These are phyloP conservation scores for Drosophila repletoides DNA, from an alignment of 1,140 invertebrate species.

Conservation along the genomic window DNA sequence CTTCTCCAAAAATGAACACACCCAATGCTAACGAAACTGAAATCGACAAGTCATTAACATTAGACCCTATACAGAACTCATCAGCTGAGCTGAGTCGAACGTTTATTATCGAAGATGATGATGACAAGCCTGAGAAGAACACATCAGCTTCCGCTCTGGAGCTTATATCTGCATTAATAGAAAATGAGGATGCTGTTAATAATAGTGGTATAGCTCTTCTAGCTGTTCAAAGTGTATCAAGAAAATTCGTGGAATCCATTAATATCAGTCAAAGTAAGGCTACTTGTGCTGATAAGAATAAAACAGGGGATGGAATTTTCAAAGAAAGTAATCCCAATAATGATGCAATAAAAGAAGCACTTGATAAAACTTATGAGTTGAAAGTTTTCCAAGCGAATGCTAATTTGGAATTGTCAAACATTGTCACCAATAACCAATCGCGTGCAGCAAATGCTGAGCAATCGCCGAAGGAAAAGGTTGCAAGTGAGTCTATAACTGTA, in stretches of 20 bases:
- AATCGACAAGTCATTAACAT: background rate
- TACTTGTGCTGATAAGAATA: too few species aligned
- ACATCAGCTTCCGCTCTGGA: background rate
- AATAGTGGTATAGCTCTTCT: background rate
- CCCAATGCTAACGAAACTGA: background rate
- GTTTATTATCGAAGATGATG: constrained; percentile 46
- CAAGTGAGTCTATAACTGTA: too few species aligned
- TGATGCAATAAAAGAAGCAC: too few species aligned
- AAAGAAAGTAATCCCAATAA: too few species aligned
- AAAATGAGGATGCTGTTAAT: background rate
- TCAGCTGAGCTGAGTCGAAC: constrained; percentile 48
- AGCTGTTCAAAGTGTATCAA: background rate
- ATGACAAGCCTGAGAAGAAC: background rate
- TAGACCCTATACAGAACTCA: background rate
- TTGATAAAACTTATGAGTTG: too few species aligned
- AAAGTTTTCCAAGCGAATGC: too few species aligned
- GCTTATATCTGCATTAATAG: background rate
- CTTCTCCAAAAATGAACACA: background rate
- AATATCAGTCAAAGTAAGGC: background rate
- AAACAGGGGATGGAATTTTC: too few species aligned
- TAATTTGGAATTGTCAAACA: too few species aligned
- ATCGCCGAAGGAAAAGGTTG: background rate
- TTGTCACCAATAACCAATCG: too few species aligned
- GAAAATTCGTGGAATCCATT: background rate
- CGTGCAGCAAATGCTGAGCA: background rate